Evolutionary conservation across 2,888 invertebrate genomes (phyloP).

Genomic region (Sphaerophoria taeniata): DNA sequence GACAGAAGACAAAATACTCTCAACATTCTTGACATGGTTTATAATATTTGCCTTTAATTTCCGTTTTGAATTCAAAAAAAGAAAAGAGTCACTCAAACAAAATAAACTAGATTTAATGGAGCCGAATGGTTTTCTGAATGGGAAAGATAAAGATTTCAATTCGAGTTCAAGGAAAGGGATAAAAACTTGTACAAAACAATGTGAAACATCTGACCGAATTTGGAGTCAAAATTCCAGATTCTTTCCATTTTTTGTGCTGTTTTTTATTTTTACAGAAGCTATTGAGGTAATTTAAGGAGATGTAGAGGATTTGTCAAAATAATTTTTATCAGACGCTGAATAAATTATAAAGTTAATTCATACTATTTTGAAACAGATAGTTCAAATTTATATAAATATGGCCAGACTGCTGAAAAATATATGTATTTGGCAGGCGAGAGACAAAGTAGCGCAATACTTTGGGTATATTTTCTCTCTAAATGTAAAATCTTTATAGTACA

Average conservation of each 20-base stretch:
- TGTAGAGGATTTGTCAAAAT: not conserved
- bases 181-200: slow-evolving; percentile 24
- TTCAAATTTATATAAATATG: too few species aligned
- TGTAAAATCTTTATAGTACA: too few species aligned
- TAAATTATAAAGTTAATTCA: too few species aligned
- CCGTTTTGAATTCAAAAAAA: slow-evolving; percentile 26
- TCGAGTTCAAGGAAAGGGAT: not conserved
- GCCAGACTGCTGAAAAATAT: too few species aligned
- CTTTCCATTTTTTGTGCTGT: not conserved
- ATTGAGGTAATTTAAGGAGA: not conserved
- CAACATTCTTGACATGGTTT: not conserved
- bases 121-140: slow-evolving; percentile 26
- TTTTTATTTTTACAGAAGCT: too few species aligned
- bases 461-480: too few species aligned
- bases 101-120: slow-evolving; percentile 42
- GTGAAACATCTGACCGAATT: slow-evolving; percentile 42
- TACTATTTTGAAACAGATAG: too few species aligned
- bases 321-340: too few species aligned
- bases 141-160: slow-evolving; percentile 19
- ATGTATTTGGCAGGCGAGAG: too few species aligned
- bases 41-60: slow-evolving; percentile 66
- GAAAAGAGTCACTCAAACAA: slow-evolving; percentile 20
- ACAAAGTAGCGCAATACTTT: too few species aligned
- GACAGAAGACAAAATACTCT: not conserved
- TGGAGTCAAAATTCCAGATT: slow-evolving; percentile 15